phyloP scores from a whole-genome alignment of 2,113 vertebrate species.

The Equus quagga region DNA sequence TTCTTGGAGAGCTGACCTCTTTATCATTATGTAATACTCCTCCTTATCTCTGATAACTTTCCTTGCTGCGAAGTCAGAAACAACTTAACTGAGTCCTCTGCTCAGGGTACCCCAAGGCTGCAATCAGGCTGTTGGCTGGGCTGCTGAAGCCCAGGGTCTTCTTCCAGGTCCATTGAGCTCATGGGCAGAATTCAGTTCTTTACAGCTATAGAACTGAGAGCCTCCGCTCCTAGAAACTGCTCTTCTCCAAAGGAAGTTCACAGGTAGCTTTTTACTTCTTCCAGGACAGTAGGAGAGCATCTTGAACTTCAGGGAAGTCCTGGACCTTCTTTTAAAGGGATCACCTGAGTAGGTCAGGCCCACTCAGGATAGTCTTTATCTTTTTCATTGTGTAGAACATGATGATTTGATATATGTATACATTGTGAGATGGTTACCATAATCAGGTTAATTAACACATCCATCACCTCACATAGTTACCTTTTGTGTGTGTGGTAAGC shows the following conservation, averaged over 20 bases:
- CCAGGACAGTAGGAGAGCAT: background rate
- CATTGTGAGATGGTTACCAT: background rate
- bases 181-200: background rate
- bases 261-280: background rate
- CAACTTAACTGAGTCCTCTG: background rate
- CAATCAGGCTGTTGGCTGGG: background rate
- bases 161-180: background rate
- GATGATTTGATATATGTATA: background rate
- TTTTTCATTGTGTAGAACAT: background rate
- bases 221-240: background rate
- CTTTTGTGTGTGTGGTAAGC: background rate
- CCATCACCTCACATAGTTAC: background rate
- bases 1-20: background rate
- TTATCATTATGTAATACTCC: background rate
- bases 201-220: background rate
- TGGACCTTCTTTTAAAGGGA: background rate
- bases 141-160: background rate
- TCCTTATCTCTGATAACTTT: background rate
- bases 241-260: background rate
- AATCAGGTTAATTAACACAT: background rate
- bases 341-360: background rate
- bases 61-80: background rate
- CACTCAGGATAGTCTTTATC: background rate
- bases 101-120: background rate
- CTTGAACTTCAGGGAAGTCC: background rate